Conservation (phyloP, 37 sponge, comb jelly and placozoan species). For the Diacarnus erythraeanus region DNA sequence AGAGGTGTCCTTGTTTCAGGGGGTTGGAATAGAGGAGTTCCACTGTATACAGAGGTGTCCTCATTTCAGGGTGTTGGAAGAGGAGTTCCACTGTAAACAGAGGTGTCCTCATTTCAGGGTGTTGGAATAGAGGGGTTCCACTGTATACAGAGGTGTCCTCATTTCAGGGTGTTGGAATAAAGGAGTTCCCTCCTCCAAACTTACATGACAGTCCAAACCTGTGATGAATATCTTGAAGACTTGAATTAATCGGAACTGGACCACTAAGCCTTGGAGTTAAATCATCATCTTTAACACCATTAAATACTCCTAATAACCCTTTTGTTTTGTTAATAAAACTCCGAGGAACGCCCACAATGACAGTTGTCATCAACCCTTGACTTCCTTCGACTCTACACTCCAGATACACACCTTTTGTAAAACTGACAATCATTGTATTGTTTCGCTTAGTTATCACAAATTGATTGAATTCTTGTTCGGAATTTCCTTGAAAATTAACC, state of each 20-base stretch:
- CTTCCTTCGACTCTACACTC: not conserved
- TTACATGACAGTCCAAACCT: constrained; percentile 7
- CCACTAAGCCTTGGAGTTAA: not conserved
- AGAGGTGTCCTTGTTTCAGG: too few relatives aligned
- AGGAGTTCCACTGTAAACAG: too few relatives aligned
- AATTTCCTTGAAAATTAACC: not conserved
- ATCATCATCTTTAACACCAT: not conserved
- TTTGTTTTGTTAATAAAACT: not conserved
- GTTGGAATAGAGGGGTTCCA: too few relatives aligned
- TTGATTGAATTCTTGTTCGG: not conserved
- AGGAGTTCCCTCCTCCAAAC: not conserved
- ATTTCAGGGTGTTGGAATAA: too few relatives aligned
- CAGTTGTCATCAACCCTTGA: not conserved
- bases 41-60: too few relatives aligned
- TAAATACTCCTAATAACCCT: not conserved
- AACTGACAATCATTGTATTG: not conserved
- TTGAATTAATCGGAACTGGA: not conserved
- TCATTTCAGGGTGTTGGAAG: too few relatives aligned
- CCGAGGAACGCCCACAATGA: not conserved
- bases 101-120: too few relatives aligned
- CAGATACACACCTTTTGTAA: not conserved
- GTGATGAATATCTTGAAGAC: not conserved
- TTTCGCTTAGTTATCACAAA: not conserved
- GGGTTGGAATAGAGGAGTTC: too few relatives aligned
- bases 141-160: too few relatives aligned